Conservation (phyloP, 2,888 invertebrate species). For the Penaeus monodon region DNA sequence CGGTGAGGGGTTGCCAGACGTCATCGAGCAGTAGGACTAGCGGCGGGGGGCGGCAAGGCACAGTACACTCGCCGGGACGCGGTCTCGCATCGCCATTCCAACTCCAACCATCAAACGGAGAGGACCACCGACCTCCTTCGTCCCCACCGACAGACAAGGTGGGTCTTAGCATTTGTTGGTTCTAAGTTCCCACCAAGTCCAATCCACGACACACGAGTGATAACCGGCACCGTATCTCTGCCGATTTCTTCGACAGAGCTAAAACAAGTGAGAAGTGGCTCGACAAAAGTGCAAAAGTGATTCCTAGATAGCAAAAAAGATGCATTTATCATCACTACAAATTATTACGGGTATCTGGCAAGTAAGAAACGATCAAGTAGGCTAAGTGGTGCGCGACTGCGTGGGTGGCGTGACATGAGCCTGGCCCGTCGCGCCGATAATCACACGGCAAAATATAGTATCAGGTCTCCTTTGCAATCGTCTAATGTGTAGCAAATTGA, state of each 20-base stretch:
- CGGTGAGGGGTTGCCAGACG: conserved; percentile 41
- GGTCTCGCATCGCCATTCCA: conserved; percentile 40
- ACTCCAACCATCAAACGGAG: conserved; percentile 50
- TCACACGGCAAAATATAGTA: not conserved
- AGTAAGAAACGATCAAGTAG: not conserved
- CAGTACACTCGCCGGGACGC: conserved; percentile 44
- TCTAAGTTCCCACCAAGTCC: conserved; percentile 19
- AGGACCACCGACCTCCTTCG: conserved; percentile 50
- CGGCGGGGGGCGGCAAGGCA: conserved; percentile 22
- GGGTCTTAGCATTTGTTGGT: conserved; percentile 32
- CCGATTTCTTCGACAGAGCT: not conserved
- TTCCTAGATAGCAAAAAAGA: not conserved
- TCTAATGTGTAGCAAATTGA: too few relatives aligned
- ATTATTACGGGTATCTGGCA: not conserved
- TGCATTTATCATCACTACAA: not conserved
- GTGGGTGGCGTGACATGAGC: conserved; percentile 9
- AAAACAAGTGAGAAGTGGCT: conserved; percentile 25
- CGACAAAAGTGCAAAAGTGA: conserved; percentile 5
- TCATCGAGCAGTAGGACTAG: conserved; percentile 20
- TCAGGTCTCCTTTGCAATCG: not conserved
- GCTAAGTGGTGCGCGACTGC: not conserved
- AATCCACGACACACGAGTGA: not conserved
- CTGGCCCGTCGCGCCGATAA: not conserved
- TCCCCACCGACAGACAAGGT: conserved; percentile 41
- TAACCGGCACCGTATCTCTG: not conserved